Conservation (phyloP, 2,113 vertebrate species). For the Boulengeromyrus knoepffleri region DNA sequence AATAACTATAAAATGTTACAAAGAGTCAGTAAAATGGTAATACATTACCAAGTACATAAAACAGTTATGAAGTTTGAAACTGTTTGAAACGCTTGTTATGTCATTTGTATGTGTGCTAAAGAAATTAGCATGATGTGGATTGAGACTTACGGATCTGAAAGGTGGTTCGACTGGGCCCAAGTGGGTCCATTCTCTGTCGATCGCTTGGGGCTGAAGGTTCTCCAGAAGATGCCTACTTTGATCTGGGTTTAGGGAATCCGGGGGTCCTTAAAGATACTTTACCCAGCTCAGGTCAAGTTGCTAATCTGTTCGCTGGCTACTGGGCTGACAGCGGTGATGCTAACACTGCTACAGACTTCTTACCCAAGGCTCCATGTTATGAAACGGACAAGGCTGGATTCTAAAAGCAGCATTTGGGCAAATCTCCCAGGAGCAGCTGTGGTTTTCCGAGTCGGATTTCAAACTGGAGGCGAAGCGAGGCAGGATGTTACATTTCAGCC, state of each 20-base stretch:
- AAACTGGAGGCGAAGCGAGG: background rate
- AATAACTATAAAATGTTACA: too few species aligned
- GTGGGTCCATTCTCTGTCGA: background rate
- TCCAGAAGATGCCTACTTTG: background rate
- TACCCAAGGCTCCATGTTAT: background rate
- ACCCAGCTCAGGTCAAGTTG: background rate
- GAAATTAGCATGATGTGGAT: background rate
- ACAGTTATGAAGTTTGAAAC: background rate
- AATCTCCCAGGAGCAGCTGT: constrained; percentile 2
- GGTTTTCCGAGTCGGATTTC: background rate
- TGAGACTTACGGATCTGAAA: background rate
- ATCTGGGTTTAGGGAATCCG: background rate
- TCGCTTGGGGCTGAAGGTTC: background rate
- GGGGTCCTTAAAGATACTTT: background rate
- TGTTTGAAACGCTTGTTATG: background rate
- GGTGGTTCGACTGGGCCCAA: background rate
- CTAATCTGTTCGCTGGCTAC: background rate
- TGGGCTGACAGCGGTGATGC: background rate
- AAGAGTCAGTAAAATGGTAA: background rate
- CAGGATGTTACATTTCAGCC: background rate
- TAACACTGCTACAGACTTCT: background rate
- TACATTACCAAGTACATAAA: background rate
- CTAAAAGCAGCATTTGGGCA: background rate
- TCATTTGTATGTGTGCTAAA: background rate
- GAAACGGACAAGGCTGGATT: background rate